phyloP scores from a whole-genome alignment of 2,113 vertebrate genomes.

The Amazona vittata region DNA sequence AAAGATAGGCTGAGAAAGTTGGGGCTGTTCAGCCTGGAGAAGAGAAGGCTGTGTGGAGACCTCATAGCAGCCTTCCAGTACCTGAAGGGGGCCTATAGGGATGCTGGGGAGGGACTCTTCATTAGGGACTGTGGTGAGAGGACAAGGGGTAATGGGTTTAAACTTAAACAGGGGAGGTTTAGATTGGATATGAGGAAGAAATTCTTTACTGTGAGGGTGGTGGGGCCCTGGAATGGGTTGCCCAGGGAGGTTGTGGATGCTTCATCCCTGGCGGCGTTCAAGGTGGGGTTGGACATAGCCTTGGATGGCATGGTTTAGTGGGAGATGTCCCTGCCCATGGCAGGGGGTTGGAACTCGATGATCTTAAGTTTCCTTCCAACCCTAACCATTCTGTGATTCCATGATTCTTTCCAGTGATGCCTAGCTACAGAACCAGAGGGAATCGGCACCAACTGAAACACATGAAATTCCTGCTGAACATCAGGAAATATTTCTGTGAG shows the following conservation, averaged over 20 bases:
- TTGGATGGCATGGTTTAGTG: neutral
- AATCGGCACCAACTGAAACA: neutral
- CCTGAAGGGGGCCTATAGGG: neutral
- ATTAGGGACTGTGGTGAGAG: no score
- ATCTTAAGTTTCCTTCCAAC: neutral
- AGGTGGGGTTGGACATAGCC: neutral
- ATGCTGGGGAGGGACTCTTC: no score
- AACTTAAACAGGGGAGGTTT: no score
- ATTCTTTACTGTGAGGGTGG: neutral
- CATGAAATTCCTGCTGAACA: neutral
- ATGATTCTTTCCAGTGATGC: neutral
- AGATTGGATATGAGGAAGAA: no score
- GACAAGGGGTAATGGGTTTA: no score
- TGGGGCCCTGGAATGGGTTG: neutral
- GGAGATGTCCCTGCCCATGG: neutral
- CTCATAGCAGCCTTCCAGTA: no score
- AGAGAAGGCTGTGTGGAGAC: neutral
- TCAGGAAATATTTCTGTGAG: neutral
- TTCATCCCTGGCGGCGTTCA: neutral
- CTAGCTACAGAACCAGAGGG: neutral
- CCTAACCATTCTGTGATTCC: neutral
- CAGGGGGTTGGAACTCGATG: neutral
- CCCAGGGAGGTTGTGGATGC: neutral
- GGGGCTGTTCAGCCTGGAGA: neutral
- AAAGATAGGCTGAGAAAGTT: neutral